phyloP scores from a whole-genome alignment of 1,140 invertebrate genomes.

The Camponotus vicinus region DNA sequence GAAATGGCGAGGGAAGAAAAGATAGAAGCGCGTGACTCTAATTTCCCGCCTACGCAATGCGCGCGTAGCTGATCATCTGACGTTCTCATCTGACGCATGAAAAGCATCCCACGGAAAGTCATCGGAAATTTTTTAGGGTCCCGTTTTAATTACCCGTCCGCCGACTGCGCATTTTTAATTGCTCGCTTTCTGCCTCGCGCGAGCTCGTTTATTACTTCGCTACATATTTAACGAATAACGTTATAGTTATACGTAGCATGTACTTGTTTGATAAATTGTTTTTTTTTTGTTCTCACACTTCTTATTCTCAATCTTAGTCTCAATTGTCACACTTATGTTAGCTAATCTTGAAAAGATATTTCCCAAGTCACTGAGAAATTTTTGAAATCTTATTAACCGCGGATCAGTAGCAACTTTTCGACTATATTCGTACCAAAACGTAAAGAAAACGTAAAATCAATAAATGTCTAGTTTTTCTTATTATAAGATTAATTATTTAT shows the following conservation, averaged over 20 bases:
- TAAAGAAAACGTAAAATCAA: neutral
- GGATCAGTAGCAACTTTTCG: too few relatives aligned
- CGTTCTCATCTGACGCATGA: conserved; percentile 57
- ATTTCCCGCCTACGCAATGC: conserved; percentile 71
- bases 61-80: conserved; percentile 62
- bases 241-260: neutral
- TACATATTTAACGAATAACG: neutral
- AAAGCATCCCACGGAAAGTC: conserved; percentile 53
- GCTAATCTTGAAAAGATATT: conserved; percentile 3
- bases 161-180: neutral
- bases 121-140: conserved; percentile 52
- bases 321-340: neutral
- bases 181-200: neutral
- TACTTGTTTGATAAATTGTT: neutral
- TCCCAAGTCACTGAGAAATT: too few relatives aligned
- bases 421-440: neutral
- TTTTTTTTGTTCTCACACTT: neutral
- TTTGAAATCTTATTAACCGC: too few relatives aligned
- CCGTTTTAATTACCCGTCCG: neutral
- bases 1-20: conserved; percentile 63
- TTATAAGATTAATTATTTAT: neutral
- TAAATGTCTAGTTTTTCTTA: neutral
- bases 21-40: conserved; percentile 58
- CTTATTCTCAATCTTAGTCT: neutral
- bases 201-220: neutral